phyloP scores from a whole-genome alignment of 53 echinoderm and acorn worm species.

The Paracentrotus lividus region DNA sequence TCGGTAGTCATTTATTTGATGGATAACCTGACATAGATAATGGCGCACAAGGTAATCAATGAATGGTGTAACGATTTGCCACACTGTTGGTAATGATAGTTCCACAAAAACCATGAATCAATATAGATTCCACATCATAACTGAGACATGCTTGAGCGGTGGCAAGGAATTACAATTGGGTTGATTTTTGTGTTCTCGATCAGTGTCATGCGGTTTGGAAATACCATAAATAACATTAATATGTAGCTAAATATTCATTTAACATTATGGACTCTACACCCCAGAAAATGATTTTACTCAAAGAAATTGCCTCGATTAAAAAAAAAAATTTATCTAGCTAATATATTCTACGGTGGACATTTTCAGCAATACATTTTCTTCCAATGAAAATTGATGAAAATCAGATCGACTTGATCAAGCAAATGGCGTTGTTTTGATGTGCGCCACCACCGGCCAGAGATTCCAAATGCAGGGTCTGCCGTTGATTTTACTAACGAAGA shows the following conservation, averaged over 20 bases:
- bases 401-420: not conserved
- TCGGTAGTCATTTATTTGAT: not conserved
- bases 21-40: not conserved
- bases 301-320: too few species aligned
- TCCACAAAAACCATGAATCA: not conserved
- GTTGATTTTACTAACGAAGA: too few species aligned
- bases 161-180: not conserved
- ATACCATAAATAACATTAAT: too few species aligned
- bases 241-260: too few species aligned
- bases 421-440: not conserved
- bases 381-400: too few species aligned
- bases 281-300: too few species aligned
- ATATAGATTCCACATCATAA: not conserved
- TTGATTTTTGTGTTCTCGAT: not conserved
- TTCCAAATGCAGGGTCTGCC: too few species aligned
- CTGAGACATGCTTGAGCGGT: not conserved
- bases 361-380: too few species aligned
- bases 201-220: too few species aligned
- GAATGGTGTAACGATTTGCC: constrained; percentile 7
- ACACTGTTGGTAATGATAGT: not conserved
- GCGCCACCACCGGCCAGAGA: constrained; percentile 1
- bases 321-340: too few species aligned
- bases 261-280: too few species aligned
- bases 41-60: constrained; percentile 3
- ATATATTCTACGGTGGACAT: too few species aligned